Percentiles rank a stretch among this genome's conserved stretches.
These are phyloP conservation scores for Adela reaumurella DNA, from an alignment of 2,888 invertebrate species.

Conservation along the genomic window DNA sequence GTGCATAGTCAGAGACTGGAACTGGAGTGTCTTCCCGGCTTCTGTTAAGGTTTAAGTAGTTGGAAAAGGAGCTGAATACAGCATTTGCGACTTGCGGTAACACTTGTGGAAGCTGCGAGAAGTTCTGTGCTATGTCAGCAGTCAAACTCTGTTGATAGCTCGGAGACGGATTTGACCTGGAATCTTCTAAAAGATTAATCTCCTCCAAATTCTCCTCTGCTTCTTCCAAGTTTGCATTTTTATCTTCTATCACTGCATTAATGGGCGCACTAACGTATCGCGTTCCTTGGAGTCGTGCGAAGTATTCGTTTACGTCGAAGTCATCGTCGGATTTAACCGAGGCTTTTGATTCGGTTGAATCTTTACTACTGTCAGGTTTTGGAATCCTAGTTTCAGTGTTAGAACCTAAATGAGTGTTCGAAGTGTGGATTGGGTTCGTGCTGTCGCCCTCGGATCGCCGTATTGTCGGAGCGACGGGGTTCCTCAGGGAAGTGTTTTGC, in stretches of 20 bases:
- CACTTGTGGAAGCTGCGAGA: slow-evolving; percentile 56
- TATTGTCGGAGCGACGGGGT: not conserved
- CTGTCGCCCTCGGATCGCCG: not conserved
- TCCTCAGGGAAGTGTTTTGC: not conserved
- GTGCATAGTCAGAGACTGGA: not conserved
- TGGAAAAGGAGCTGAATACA: slow-evolving; percentile 61
- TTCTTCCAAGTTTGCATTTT: slow-evolving; percentile 44
- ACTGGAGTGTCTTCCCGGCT: slow-evolving; percentile 33
- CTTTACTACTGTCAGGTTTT: not conserved
- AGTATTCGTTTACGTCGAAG: slow-evolving; percentile 49
- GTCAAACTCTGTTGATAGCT: slow-evolving; percentile 34
- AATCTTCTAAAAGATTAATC: slow-evolving; percentile 35
- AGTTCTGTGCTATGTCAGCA: slow-evolving; percentile 49
- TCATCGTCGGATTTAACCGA: slow-evolving; percentile 32
- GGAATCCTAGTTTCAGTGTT: not conserved
- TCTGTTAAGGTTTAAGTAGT: slow-evolving; percentile 37
- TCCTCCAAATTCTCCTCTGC: slow-evolving; percentile 41
- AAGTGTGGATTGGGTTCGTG: too few species aligned
- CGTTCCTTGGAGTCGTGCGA: slow-evolving; percentile 42
- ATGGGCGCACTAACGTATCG: slow-evolving; percentile 44
- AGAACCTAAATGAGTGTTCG: not conserved
- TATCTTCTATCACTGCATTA: slow-evolving; percentile 39
- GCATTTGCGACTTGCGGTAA: slow-evolving; percentile 60
- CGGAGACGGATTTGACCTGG: slow-evolving; percentile 13
- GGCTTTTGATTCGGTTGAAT: slow-evolving; percentile 22